A percentile compares a stretch with the other conserved stretches of the same genome.
These are phyloP conservation scores for Rhyzopertha dominica DNA, from an alignment of 1,140 invertebrate species.

Conservation along the genomic window DNA sequence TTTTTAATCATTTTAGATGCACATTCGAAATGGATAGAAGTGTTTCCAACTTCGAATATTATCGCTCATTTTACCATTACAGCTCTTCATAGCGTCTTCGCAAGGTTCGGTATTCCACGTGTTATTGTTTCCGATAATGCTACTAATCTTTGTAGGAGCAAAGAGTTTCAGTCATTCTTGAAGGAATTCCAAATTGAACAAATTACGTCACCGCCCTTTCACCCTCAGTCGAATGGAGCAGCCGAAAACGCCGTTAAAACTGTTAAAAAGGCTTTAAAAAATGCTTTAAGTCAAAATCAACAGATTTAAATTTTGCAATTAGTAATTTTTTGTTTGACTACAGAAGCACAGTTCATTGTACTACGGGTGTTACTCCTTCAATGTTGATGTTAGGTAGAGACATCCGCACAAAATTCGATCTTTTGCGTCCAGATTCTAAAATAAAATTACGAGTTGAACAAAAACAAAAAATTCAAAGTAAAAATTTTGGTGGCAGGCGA, in stretches of 20 bases:
- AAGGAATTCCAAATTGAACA: constrained; percentile 34
- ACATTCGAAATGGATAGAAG: constrained; percentile 13
- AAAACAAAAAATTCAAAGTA: constrained; percentile 8
- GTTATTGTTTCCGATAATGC: constrained; percentile 41
- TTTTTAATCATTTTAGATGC: constrained; percentile 15
- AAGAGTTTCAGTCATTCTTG: constrained; percentile 36
- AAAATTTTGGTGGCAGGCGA: not conserved
- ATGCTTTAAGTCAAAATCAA: constrained; percentile 15
- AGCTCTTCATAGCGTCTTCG: constrained; percentile 7
- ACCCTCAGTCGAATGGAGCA: constrained; percentile 40
- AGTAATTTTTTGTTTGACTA: constrained; percentile 27
- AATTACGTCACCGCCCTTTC: constrained; percentile 35
- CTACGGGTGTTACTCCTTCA: constrained; percentile 20
- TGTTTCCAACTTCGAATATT: constrained; percentile 11
- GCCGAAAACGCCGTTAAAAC: constrained; percentile 44
- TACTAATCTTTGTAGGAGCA: constrained; percentile 28
- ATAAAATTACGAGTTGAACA: not conserved
- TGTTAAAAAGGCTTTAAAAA: constrained; percentile 41
- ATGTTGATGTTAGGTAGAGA: constrained; percentile 25
- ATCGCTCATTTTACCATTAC: not conserved
- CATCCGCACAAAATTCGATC: constrained; percentile 23
- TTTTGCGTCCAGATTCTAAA: not conserved
- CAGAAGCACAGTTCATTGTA: constrained; percentile 24
- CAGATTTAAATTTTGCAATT: constrained; percentile 5
- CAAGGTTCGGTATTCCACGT: constrained; percentile 34